Percentiles rank a stretch among this genome's conserved stretches.
These are phyloP conservation scores for Callitettix versicolor DNA, from an alignment of 1,140 invertebrate species.

Conservation along the genomic window DNA sequence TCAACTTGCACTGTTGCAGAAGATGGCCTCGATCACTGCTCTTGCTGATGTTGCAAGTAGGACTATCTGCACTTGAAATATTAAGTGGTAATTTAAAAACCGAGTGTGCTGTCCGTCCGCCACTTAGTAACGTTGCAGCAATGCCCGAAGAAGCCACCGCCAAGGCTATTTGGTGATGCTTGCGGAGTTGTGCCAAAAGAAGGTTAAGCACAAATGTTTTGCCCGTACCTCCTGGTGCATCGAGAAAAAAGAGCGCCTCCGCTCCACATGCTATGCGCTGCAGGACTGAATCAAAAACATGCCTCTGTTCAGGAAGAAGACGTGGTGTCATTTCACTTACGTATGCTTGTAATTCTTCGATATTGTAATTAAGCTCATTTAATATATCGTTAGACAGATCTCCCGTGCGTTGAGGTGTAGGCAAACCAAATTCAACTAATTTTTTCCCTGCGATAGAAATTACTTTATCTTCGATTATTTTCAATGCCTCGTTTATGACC, in stretches of 20 bases:
- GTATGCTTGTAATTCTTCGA: not conserved
- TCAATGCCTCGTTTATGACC: not conserved
- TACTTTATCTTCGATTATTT: not conserved
- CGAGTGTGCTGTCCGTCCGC: constrained; percentile 32
- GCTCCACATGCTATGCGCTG: not conserved
- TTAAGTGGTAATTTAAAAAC: constrained; percentile 29
- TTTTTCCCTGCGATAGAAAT: not conserved
- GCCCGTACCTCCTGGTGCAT: not conserved
- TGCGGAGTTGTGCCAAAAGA: not conserved
- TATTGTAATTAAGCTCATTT: not conserved
- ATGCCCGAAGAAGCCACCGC: not conserved
- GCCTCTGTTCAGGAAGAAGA: not conserved
- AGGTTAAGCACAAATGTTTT: not conserved
- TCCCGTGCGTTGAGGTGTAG: not conserved
- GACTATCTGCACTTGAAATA: constrained; percentile 19
- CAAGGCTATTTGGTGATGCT: not conserved
- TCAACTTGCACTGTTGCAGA: constrained; percentile 20
- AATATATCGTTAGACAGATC: not conserved
- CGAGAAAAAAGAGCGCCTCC: not conserved
- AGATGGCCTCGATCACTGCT: constrained; percentile 18
- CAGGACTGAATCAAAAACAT: not conserved
- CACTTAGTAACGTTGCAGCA: constrained; percentile 23
- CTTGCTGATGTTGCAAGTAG: constrained; percentile 25
- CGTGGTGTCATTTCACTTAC: not conserved
- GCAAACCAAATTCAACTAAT: not conserved